Evolutionary conservation across 2,797 vertebrate species (phyloP).

Genomic region (Myripristis murdjan): DNA sequence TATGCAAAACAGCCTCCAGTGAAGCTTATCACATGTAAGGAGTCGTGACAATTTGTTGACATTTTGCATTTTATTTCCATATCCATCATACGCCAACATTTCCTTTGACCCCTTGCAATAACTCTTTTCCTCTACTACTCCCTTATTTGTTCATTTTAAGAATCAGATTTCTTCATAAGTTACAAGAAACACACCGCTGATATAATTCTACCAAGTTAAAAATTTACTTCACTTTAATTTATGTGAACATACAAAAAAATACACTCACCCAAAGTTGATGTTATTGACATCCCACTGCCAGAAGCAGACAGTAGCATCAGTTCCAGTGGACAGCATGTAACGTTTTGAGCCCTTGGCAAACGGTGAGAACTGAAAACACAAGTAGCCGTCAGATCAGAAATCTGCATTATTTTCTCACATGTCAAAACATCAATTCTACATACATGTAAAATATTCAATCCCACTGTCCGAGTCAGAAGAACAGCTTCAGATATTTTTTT

Average conservation of each 20-base stretch:
- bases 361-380: constrained; percentile 92
- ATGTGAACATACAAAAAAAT: neutral
- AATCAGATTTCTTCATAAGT: neutral
- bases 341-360: constrained; percentile 94
- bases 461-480: neutral
- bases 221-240: too few relatives aligned
- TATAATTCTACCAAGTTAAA: neutral
- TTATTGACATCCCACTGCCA: constrained; percentile 97
- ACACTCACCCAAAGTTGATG: constrained; percentile 92
- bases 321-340: constrained; percentile 98
- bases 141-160: neutral
- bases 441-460: neutral
- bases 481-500: too few relatives aligned
- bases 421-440: neutral
- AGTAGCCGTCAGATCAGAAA: constrained; percentile 3
- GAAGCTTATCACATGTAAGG: neutral
- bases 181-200: neutral
- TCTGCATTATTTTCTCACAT: neutral
- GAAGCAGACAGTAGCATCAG: constrained; percentile 97
- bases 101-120: neutral
- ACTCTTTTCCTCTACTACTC: too few relatives aligned
- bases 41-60: neutral
- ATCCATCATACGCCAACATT: neutral
- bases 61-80: too few relatives aligned
- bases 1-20: constrained; percentile 6